Evolutionary conservation across 2,888 invertebrate species (phyloP).

Genomic region (Drosophila algonquin): DNA sequence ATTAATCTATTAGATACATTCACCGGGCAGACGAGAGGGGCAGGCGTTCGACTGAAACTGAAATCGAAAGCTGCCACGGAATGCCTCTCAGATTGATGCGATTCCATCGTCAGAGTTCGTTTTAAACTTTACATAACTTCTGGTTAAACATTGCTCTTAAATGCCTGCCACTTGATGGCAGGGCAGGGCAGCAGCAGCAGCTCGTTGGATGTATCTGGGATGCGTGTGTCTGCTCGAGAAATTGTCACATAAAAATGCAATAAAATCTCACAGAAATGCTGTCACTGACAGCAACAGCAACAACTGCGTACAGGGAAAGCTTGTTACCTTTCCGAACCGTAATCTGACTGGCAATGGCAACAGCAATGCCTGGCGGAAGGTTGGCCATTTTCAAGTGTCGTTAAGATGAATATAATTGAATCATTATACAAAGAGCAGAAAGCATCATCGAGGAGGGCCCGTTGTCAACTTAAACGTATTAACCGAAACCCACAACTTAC

Average conservation of each 20-base stretch:
- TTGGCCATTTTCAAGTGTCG: conserved; percentile 62
- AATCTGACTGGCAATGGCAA: conserved; percentile 44
- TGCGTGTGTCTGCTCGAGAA: conserved; percentile 39
- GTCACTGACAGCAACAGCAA: conserved; percentile 30
- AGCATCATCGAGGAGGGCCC: conserved; percentile 7
- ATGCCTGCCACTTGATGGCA: neutral
- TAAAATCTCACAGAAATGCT: conserved; percentile 59
- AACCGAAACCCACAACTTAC: conserved; percentile 40
- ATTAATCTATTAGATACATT: conserved; percentile 57
- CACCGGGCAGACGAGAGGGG: conserved; percentile 26
- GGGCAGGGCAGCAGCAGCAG: neutral
- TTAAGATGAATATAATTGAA: conserved; percentile 68
- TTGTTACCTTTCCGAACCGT: conserved; percentile 65
- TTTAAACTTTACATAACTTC: conserved; percentile 43
- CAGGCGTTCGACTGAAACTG: conserved; percentile 46
- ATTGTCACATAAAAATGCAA: conserved; percentile 76
- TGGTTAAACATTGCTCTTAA: conserved; percentile 2
- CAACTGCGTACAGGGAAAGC: conserved; percentile 62
- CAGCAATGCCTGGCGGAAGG: conserved; percentile 27
- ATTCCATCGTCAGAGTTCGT: conserved; percentile 23
- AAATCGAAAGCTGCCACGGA: conserved; percentile 58
- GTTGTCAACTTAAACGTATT: conserved; percentile 27
- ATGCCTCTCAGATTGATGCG: conserved; percentile 18
- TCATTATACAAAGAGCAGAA: conserved; percentile 53
- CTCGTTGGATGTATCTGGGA: conserved; percentile 8